Base-by-base conservation (phyloP, 2,113 vertebrate species). In the Crypturellus undulatus region DNA sequence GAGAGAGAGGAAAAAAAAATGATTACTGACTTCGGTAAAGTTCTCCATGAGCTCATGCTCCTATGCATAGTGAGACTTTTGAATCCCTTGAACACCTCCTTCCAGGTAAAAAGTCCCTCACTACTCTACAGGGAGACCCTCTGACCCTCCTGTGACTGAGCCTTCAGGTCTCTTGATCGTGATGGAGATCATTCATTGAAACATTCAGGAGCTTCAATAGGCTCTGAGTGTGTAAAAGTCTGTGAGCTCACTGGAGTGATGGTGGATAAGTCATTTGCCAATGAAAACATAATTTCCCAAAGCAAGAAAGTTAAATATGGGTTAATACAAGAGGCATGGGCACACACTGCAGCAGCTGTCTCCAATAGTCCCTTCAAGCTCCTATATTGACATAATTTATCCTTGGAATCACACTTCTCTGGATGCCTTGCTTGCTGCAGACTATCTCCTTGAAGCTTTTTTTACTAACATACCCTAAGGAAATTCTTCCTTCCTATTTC, bases 291-390 rank as follows among this genome's bases (percentile, higher is more conserved):
- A 25, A 24, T 11, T 54, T 58, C 12, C 9, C 73, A 78, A 68
- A 84, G 49, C 60, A 34, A 8, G 0, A 0, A 12, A 25, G 9
- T 1, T 34, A 10, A 10, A 38, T 4, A 3, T 5, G 9, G 26
- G 36, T 54, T 25, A 34, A 10, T 26, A 49, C 19, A 36, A 78
- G 18, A 30, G 40, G 24, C 7, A 60, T 21, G 15, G 15, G 15
- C 22, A 42, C 24, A n/a, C 11, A 1, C 34, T 34, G 28, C 40
- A 36, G 36, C 2, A 15, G 20, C 7, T 64, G 7, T 63, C 32
- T 36, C 3, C 1, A 52, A 25, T 11, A 22, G 5, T 82, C 16
- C 38, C 26, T 30, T 84, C 45, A 34, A 82, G 34, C 28, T 58
- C 43, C 82, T 45, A 5, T 2, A 0, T 9, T 62, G 24, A 3